Base-by-base conservation (phyloP, 1,140 invertebrate genomes). In the Euwallacea similis region DNA sequence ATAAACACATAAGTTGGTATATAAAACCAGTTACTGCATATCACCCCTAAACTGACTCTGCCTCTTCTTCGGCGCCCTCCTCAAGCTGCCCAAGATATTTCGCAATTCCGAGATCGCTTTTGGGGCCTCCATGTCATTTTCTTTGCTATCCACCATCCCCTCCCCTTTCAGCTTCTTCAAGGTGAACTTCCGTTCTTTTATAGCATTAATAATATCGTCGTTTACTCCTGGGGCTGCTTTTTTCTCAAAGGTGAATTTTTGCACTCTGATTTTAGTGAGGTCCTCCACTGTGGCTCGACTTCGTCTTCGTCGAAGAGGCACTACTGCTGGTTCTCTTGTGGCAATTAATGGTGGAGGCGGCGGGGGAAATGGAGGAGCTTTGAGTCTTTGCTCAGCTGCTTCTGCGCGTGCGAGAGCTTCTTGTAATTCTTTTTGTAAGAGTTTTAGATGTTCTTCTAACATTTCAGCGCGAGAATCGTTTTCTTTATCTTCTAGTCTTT, bases 151-250 rank as follows among this genome's bases (percentile, higher is more conserved):
- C 59, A 83, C 85, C 61, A 85, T 86, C 71, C 85, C 83, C 75
- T 88, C 86, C 75, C 88, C 86, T 56, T 89, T 88, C 0, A 86
- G 86, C 7, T 89, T 87, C 74, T 87, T 88, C 8, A 91, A 79
- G 0, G 88, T 89, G 78, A 91, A 91, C 68, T 87, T 86, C n/a
- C 90, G 89, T 10, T 88, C 88, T 83, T 91, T 91, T 33, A 91
- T 90, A 79, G 90, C 87, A 78, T 89, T 90, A 6, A 91, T 89
- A 71, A 91, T 89, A 47, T 90, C 88, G 73, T 90, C 89, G 73
- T 91, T 90, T 2, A 86, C 89, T n/a, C 77, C 76, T 63, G 75
- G 65, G 43, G 72, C 69, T 56, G 72, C 15, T 71, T 76, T 76
- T 41, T 75, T 75, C 15, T 72, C 66, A 4, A 21, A 43, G 3